Percentiles rank a stretch among this genome's conserved stretches.
phyloP scores from a whole-genome alignment of 2,888 invertebrate species.

The Azorinus chamasolen region DNA sequence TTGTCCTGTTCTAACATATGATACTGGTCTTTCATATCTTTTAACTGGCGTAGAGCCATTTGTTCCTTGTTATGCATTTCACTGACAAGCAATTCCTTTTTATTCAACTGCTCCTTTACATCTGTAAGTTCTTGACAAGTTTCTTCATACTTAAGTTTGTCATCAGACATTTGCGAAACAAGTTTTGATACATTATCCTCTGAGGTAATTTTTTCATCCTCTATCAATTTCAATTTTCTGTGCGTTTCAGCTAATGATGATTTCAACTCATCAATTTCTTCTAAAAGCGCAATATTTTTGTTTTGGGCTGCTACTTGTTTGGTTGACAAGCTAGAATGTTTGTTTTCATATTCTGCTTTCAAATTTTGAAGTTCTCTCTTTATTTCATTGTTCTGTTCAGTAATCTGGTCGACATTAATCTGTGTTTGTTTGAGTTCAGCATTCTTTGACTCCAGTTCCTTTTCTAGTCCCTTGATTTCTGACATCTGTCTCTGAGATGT shows the following conservation, averaged over 20 bases:
- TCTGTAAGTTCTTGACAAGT: constrained; percentile 27
- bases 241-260: not conserved
- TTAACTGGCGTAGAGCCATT: constrained; percentile 62
- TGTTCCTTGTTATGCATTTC: constrained; percentile 33
- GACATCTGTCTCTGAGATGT: constrained; percentile 7
- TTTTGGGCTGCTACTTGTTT: constrained; percentile 40
- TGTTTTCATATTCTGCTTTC: constrained; percentile 51
- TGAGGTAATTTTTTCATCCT: constrained; percentile 34
- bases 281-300: constrained; percentile 45
- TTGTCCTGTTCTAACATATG: constrained; percentile 71
- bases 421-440: constrained; percentile 3
- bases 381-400: constrained; percentile 62
- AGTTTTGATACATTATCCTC: constrained; percentile 10
- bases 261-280: constrained; percentile 48
- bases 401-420: constrained; percentile 29
- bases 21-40: constrained; percentile 72
- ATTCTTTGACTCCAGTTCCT: not conserved
- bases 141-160: constrained; percentile 29
- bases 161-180: constrained; percentile 28
- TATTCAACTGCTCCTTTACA: constrained; percentile 39
- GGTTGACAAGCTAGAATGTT: constrained; percentile 17
- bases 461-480: not conserved
- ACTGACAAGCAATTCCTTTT: constrained; percentile 40
- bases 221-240: not conserved
- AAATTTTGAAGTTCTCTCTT: constrained; percentile 19